A percentile compares a stretch with the other conserved stretches of the same genome.
Conservation (phyloP, 2,113 vertebrate species). For the Pelvicachromis taeniatus region DNA sequence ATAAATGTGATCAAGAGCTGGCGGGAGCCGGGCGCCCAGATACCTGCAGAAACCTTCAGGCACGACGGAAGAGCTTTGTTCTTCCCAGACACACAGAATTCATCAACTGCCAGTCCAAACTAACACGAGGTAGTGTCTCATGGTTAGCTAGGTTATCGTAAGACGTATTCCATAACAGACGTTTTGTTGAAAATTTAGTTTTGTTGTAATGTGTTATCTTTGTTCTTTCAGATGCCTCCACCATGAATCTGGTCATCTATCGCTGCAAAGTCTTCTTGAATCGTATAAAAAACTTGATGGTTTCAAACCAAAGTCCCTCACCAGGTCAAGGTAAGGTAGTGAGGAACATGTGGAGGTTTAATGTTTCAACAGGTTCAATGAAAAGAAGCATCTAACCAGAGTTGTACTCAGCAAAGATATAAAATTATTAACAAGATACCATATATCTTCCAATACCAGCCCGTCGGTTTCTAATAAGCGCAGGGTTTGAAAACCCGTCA, state of each 20-base stretch:
- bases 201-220: not conserved
- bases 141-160: not conserved
- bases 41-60: not conserved
- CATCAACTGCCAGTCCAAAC: slow-evolving; percentile 91
- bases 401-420: too few relatives aligned
- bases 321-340: slow-evolving; percentile 29
- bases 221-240: slow-evolving; percentile 48
- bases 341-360: not conserved
- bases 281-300: slow-evolving; percentile 58
- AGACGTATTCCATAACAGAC: not conserved
- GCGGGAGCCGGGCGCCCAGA: not conserved
- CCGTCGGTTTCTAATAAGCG: too few relatives aligned
- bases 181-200: not conserved
- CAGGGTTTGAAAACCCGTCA: too few relatives aligned
- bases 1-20: not conserved
- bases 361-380: not conserved
- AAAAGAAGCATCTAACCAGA: not conserved
- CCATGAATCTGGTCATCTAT: slow-evolving; percentile 65
- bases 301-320: slow-evolving; percentile 1
- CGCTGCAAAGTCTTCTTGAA: slow-evolving; percentile 72
- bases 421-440: too few relatives aligned
- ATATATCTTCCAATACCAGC: too few relatives aligned
- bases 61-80: slow-evolving; percentile 36
- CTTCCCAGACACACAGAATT: slow-evolving; percentile 84
- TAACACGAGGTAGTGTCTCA: slow-evolving; percentile 79